Base-by-base conservation (phyloP, 2,797 vertebrate genomes). In the Pterois miles region DNA sequence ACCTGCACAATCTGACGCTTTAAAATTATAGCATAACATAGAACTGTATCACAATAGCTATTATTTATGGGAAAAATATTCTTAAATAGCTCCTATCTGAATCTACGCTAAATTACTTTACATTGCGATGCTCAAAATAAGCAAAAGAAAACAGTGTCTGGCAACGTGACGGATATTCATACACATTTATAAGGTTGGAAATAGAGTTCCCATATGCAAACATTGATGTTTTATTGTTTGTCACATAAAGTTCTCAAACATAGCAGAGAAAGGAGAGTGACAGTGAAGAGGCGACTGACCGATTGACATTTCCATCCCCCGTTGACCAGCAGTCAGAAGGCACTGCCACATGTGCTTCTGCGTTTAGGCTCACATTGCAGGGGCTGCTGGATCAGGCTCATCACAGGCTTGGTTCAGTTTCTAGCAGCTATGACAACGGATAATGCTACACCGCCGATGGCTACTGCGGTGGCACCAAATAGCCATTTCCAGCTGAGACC, bases 401-500 rank as follows among this genome's bases (percentile, higher is more conserved):
- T 71, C 66, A 43, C 66, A 56, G 54, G 67, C 60, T 79, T 46
- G 56, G 46, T 67, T 94, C 93, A 99, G 89, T 98, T 99, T 94
- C 98, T 96, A 65, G 98, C 98, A 3, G 98, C 98, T 31, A 99
- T 97, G 93, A 98, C 96, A 36, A 99, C 98, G 0, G 98, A 99
- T 87, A 99, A 92, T n/a, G 98, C 98, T 80, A 99, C 97, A 1
- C 98, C 97, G 1, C 98, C 98, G 0, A 99, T 95, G 12, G 98
- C 98, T 18, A 99, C 96, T 0, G 97, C 97, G 0, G 98, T 98
- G 0, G 98, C 98, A 0, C 98, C 97, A 0, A 99, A 99, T 58
- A 99, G 95, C 98, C 97, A 99, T 92, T 99, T 99, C 98, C 98
- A 99, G 40, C 97, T 98, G 84, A 99, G 94, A 77, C 95, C 95